Base-by-base conservation (phyloP, 2,888 invertebrate genomes). In the Erebia palarica region DNA sequence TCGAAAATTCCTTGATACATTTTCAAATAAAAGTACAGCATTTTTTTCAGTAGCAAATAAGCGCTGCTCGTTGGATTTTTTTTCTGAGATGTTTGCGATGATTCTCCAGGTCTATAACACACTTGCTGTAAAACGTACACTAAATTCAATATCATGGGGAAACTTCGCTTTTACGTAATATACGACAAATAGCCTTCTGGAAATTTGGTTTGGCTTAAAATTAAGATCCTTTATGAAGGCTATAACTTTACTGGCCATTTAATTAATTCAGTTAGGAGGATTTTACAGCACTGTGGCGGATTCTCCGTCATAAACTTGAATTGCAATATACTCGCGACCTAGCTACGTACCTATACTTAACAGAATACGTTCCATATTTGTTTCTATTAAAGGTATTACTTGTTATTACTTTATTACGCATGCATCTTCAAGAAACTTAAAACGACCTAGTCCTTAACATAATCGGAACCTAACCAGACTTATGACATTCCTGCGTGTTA, bases 161-260 rank as follows among this genome's bases (percentile, higher is more conserved):
- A 66, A 53, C 68, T 59, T 61, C 65, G 64, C 66, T 61, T 69
- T 69, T 67, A 49, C 70, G 68, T 68, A 71, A 69, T 75, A 69
- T 69, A 75, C 69, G 75, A 67, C 73, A 69, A 74, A 70, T 69
- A 73, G 55, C 68, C 63, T 64, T 68, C 65, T 65, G 68, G 67
- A 73, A 73, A 73, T 71, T 75, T 72, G 72, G 72, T 73, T 71
- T 60, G 58, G 71, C 70, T 69, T 75, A 67, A 73, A 73, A 75
- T 73, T 75, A 73, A 73, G 70, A 72, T 68, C 70, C 74, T 69
- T 73, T 75, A 73, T 73, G 68, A 65, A 70, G 73, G 70, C 72
- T 73, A 72, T 75, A 75, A 75, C 74, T 72, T 74, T 71, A 71
- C 69, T 70, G 71, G 65, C 72, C 69, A 72, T 74, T 74, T 74